Base-by-base conservation (phyloP, 2,113 vertebrate species). In the Pseudopipra pipra region DNA sequence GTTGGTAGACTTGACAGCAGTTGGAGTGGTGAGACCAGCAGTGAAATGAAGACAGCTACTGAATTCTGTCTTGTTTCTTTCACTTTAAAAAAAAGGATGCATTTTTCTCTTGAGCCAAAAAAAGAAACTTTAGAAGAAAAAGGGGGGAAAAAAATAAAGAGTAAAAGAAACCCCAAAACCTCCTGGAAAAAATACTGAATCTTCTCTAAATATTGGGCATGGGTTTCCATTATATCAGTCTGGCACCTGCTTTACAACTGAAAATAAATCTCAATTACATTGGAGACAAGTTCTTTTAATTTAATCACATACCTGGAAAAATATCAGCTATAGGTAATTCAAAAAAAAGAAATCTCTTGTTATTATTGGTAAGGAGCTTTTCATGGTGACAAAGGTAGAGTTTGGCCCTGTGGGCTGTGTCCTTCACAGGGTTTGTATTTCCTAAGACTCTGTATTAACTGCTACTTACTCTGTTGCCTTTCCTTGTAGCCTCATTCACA, bases 1-100 rank as follows among this genome's bases (percentile, higher is more conserved):
- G 87, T 67, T 94, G 91, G 85, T 94, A 90, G 93, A 88, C 90
- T 96, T 96, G 92, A 91, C 90, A 93, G 85, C 85, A 88, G 0
- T 80, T 79, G 88, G 74, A 85, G 46, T 95, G 82, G 82, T 78
- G 82, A 95, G 90, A 95, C 83, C 85, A 81, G 83, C 76, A 95
- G 51, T 75, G 88, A 86, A 96, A 95, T 39, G 49, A 90, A 90
- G 76, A 61, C 72, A 71, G 88, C 76, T 93, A 84, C 88, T 94
- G 85, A 86, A 87, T 84, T 92, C 71, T 86, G 52, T 79, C 63
- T 93, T 0, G 0, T 80, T 96, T 77, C 67, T 86, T 83, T 83
- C 37, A 33, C 63, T 90, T 80, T 88, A 80, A 94, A 61, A 68
- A 94, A 81, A 54, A 92, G 71, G 70, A 31, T 74, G 9, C 3